A percentile compares a stretch with the other conserved stretches of the same genome.
These are phyloP conservation scores for Cenopis cana DNA, from an alignment of 2,888 invertebrate genomes.

Conservation along the genomic window DNA sequence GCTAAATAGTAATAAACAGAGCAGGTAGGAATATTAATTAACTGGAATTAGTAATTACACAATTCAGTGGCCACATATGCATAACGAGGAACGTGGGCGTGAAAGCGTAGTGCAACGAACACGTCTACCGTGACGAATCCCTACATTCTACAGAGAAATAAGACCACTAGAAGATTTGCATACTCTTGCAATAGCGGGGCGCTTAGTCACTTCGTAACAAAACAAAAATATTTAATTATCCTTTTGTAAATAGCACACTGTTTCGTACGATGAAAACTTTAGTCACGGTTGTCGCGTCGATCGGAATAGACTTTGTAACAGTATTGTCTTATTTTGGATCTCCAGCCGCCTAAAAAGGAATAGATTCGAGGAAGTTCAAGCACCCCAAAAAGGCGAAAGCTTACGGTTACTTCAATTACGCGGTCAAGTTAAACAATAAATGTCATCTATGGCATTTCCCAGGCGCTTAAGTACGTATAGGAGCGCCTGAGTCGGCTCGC, in stretches of 20 bases:
- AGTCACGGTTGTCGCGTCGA: slow-evolving; percentile 6
- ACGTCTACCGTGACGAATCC: slow-evolving; percentile 48
- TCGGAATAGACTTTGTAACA: slow-evolving; percentile 11
- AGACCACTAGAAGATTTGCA: slow-evolving; percentile 43
- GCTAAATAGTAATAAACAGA: slow-evolving; percentile 23
- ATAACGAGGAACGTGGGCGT: slow-evolving; percentile 44
- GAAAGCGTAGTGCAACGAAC: slow-evolving; percentile 47
- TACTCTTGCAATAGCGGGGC: slow-evolving; percentile 40
- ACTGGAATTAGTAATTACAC: slow-evolving; percentile 42
- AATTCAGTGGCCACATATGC: slow-evolving; percentile 41
- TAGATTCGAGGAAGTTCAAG: slow-evolving; percentile 21
- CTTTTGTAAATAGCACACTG: slow-evolving; percentile 37
- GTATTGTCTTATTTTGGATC: neutral
- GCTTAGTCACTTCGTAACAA: slow-evolving; percentile 38
- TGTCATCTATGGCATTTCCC: slow-evolving; percentile 47
- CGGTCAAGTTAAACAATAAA: slow-evolving; percentile 44
- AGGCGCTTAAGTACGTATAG: slow-evolving; percentile 36
- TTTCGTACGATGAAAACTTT: slow-evolving; percentile 22
- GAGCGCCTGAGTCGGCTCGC: slow-evolving; percentile 44
- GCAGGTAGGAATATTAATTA: slow-evolving; percentile 40
- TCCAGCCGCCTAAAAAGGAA: slow-evolving; percentile 17
- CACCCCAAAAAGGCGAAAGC: slow-evolving; percentile 18
- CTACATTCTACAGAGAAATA: slow-evolving; percentile 47
- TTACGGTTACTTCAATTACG: slow-evolving; percentile 38
- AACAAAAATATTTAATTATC: slow-evolving; percentile 35